A percentile compares a stretch with the other conserved stretches of the same genome.
These are phyloP conservation scores for Bolborhynchus lineola DNA, from an alignment of 2,113 vertebrate genomes.

Conservation along the genomic window DNA sequence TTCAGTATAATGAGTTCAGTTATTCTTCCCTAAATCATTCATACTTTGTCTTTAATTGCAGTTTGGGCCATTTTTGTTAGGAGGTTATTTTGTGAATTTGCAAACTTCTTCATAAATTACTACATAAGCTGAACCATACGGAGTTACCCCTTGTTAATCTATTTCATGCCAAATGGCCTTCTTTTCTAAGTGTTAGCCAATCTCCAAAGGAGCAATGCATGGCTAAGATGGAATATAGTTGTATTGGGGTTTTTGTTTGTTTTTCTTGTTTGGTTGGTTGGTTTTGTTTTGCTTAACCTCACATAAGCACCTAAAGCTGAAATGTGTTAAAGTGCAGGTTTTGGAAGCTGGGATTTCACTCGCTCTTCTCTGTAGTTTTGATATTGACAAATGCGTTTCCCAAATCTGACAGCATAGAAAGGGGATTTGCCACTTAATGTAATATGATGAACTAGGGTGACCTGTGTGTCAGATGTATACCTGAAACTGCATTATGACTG, in stretches of 20 bases:
- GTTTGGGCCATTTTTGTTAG: not conserved
- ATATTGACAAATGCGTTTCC: not conserved
- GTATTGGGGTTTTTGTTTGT: not conserved
- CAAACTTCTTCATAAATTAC: not conserved
- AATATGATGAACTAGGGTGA: not conserved
- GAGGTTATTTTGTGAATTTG: not conserved
- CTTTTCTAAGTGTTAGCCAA: not conserved
- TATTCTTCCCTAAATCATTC: not conserved
- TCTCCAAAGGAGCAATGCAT: rapidly evolving
- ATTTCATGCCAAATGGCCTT: rapidly evolving
- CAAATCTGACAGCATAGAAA: not conserved
- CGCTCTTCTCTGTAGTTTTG: not conserved
- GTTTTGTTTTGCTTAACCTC: not conserved
- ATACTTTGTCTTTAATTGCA: not conserved
- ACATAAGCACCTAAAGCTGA: not conserved
- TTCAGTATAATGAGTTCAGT: not conserved
- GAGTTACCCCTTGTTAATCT: not conserved
- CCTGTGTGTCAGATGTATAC: not conserved
- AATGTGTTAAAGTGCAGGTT: not conserved
- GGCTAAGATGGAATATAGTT: not conserved
- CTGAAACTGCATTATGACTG: not conserved
- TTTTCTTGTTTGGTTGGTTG: not conserved
- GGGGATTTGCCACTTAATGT: rapidly evolving
- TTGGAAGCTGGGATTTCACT: not conserved
- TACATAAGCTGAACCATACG: not conserved